phyloP scores from a whole-genome alignment of 2,797 vertebrate species.

The Champsocephalus gunnari region DNA sequence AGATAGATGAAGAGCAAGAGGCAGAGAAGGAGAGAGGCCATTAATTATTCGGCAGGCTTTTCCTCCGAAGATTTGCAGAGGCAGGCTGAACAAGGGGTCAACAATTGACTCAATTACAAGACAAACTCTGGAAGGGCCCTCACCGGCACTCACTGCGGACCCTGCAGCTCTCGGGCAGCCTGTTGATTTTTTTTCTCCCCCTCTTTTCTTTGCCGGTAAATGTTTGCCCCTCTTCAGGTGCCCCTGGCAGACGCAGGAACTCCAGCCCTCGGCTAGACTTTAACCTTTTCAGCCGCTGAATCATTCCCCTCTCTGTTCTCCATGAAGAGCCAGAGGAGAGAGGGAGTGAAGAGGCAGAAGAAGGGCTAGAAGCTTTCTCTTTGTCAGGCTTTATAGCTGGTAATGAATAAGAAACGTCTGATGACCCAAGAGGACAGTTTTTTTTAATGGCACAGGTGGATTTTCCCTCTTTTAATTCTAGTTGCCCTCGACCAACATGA shows the following conservation, averaged over 20 bases:
- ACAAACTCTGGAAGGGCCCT: constrained; percentile 82
- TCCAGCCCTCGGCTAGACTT: constrained; percentile 74
- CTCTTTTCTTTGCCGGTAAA: constrained; percentile 80
- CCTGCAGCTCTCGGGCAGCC: constrained; percentile 69
- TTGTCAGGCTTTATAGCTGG: constrained; percentile 74
- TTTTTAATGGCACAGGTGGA: constrained; percentile 62
- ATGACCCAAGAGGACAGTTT: constrained; percentile 64
- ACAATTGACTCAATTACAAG: constrained; percentile 88
- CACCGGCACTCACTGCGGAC: constrained; percentile 70
- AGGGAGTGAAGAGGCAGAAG: constrained; percentile 75
- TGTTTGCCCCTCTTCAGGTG: constrained; percentile 87
- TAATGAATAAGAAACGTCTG: constrained; percentile 82
- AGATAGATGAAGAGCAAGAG: constrained; percentile 61
- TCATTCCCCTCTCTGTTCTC: constrained; percentile 69
- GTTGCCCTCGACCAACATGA: constrained; percentile 3
- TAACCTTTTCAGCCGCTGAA: constrained; percentile 82
- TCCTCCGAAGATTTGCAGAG: constrained; percentile 72
- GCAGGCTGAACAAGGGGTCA: constrained; percentile 82
- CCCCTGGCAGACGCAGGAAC: constrained; percentile 76
- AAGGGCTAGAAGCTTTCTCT: constrained; percentile 74
- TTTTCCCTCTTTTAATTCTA: constrained; percentile 30
- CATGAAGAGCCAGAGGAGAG: constrained; percentile 59
- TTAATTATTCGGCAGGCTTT: constrained; percentile 82
- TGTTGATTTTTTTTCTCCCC: constrained; percentile 69
- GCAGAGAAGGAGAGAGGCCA: constrained; percentile 60